These are phyloP conservation scores for Falco columbarius DNA, from an alignment of 2,797 vertebrate genomes.

Conservation along the genomic window DNA sequence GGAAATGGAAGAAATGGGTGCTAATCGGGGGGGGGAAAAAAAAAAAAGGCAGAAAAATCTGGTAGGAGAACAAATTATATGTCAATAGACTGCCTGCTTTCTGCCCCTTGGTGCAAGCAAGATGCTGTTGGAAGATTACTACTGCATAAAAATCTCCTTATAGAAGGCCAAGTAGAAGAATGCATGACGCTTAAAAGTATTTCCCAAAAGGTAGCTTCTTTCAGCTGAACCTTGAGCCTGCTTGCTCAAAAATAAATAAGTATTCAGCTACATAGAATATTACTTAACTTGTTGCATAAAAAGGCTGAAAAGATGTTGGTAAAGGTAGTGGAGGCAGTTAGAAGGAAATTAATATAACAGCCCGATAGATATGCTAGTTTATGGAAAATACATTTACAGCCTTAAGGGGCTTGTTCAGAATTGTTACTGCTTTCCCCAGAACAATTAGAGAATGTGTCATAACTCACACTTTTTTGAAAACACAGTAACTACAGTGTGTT, in stretches of 20 bases:
- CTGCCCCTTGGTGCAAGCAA: background rate
- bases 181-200: slow-evolving; percentile 17
- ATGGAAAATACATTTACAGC: slow-evolving; percentile 70
- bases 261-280: slow-evolving; percentile 35
- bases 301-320: slow-evolving; percentile 60
- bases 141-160: slow-evolving; percentile 21
- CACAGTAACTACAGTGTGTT: background rate
- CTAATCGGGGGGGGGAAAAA: background rate
- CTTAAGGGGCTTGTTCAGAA: slow-evolving; percentile 55
- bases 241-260: slow-evolving; percentile 58
- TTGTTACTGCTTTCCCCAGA: slow-evolving; percentile 49
- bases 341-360: slow-evolving; percentile 60
- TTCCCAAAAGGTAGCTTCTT: slow-evolving; percentile 35
- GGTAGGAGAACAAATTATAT: background rate
- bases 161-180: slow-evolving; percentile 30
- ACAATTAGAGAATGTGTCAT: background rate
- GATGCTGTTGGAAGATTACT: background rate
- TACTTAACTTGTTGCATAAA: slow-evolving; percentile 48
- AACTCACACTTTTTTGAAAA: background rate
- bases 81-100: background rate
- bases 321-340: slow-evolving; percentile 57
- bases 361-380: slow-evolving; percentile 40
- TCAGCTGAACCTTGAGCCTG: slow-evolving; percentile 33
- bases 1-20: background rate
- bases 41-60: fast-evolving